These are phyloP conservation scores for Steinernema feltiae DNA, from an alignment of 1,140 invertebrate genomes.

Conservation along the genomic window DNA sequence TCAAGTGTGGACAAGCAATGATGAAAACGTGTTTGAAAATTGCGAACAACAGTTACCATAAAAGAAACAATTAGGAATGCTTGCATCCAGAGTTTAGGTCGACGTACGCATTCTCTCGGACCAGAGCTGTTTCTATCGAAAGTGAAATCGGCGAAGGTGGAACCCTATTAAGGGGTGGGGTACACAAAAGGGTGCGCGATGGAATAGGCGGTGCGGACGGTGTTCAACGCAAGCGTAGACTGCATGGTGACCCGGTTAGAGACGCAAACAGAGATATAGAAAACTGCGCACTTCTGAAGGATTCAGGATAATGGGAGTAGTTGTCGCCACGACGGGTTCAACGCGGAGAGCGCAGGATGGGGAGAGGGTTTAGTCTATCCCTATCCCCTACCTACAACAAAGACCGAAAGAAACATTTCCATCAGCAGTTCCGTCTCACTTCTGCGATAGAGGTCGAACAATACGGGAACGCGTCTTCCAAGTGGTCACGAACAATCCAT, in stretches of 20 bases:
- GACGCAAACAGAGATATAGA: constrained; percentile 15
- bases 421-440: constrained; percentile 13
- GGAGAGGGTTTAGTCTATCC: constrained; percentile 1
- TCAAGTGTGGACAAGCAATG: too few species aligned
- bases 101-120: constrained; percentile 14
- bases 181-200: constrained; percentile 13
- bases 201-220: constrained; percentile 13
- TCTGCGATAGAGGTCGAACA: constrained; percentile 11
- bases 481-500: constrained; percentile 15
- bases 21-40: background rate
- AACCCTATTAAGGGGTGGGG: constrained; percentile 12
- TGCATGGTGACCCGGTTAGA: constrained; percentile 12
- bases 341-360: background rate
- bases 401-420: constrained; percentile 14
- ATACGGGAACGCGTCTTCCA: constrained; percentile 14
- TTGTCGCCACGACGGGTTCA: constrained; percentile 11
- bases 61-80: background rate
- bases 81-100: constrained; percentile 4
- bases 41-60: background rate
- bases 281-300: constrained; percentile 15
- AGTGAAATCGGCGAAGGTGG: constrained; percentile 12
- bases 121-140: constrained; percentile 13
- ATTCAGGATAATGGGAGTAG: constrained; percentile 15
- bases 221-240: constrained; percentile 13
- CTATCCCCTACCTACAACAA: constrained; percentile 12